A percentile compares a stretch with the other conserved stretches of the same genome.
phyloP scores from a whole-genome alignment of 2,797 vertebrate species.

The Sandelia bainsii region DNA sequence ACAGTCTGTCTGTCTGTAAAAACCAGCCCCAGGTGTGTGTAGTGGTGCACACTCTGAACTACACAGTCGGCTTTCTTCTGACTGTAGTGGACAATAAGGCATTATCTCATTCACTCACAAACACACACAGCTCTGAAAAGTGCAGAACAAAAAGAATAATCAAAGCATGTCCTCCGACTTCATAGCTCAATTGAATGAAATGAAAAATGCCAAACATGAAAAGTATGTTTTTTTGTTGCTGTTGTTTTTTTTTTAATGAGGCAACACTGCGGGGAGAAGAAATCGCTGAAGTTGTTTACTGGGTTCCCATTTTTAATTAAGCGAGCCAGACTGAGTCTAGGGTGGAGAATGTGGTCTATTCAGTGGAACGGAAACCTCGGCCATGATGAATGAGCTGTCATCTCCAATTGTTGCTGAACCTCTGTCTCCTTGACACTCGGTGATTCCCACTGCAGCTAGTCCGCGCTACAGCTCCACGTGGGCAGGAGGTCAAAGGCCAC shows the following conservation, averaged over 20 bases:
- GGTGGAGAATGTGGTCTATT: constrained; percentile 73
- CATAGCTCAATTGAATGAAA: constrained; percentile 56
- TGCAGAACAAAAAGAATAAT: constrained; percentile 49
- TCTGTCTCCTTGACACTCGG: constrained; percentile 73
- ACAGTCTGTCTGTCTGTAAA: not conserved
- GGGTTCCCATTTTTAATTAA: constrained; percentile 75
- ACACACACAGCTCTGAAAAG: constrained; percentile 11
- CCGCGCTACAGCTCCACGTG: constrained; percentile 21
- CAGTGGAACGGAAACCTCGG: constrained; percentile 75
- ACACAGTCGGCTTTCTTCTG: constrained; percentile 14
- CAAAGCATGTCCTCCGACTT: constrained; percentile 44
- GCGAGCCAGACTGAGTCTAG: constrained; percentile 52
- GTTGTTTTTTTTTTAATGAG: constrained; percentile 33
- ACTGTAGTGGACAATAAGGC: constrained; percentile 1
- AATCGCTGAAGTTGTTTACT: constrained; percentile 73
- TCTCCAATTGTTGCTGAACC: constrained; percentile 77
- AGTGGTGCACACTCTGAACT: not conserved
- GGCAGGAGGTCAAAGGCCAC: constrained; percentile 61
- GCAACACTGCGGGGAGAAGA: constrained; percentile 10
- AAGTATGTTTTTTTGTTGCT: constrained; percentile 28
- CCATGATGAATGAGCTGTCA: constrained; percentile 86
- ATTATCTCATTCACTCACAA: constrained; percentile 58
- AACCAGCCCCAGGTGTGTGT: constrained; percentile 11
- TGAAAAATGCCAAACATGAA: constrained; percentile 49
- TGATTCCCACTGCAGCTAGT: constrained; percentile 46